A percentile compares a stretch with the other conserved stretches of the same genome.
Conservation (phyloP, 2,113 vertebrate species). For the Xenotilapia caudafasciata region DNA sequence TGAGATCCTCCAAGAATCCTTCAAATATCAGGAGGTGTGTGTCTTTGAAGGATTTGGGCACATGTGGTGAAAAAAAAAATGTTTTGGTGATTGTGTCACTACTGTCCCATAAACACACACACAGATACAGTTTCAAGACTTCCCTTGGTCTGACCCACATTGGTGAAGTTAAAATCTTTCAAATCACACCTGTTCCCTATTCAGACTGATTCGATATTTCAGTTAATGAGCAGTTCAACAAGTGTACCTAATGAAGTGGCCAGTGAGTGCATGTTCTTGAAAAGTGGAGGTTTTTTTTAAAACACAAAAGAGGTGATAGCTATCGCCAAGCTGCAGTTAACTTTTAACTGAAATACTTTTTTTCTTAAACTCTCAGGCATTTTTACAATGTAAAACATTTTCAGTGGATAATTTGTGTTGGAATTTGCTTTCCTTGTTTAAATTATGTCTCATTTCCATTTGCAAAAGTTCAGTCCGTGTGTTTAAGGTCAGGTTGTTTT, state of each 20-base stretch:
- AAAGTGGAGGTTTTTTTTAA: background rate
- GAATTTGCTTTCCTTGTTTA: background rate
- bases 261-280: background rate
- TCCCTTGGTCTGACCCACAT: background rate
- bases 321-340: background rate
- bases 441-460: background rate
- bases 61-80: background rate
- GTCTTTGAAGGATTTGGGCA: background rate
- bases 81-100: background rate
- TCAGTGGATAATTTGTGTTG: background rate
- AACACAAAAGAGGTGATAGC: background rate
- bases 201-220: background rate
- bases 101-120: background rate
- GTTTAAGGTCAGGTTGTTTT: background rate
- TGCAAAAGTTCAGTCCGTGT: background rate
- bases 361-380: background rate
- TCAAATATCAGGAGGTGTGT: background rate
- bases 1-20: background rate
- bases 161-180: background rate
- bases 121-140: background rate
- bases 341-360: accelerated
- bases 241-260: background rate
- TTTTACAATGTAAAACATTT: background rate
- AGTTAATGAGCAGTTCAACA: background rate
- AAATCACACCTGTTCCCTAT: background rate